These are phyloP conservation scores for Fissipunctia ypsillon DNA, from an alignment of 2,888 invertebrate species.

Conservation along the genomic window DNA sequence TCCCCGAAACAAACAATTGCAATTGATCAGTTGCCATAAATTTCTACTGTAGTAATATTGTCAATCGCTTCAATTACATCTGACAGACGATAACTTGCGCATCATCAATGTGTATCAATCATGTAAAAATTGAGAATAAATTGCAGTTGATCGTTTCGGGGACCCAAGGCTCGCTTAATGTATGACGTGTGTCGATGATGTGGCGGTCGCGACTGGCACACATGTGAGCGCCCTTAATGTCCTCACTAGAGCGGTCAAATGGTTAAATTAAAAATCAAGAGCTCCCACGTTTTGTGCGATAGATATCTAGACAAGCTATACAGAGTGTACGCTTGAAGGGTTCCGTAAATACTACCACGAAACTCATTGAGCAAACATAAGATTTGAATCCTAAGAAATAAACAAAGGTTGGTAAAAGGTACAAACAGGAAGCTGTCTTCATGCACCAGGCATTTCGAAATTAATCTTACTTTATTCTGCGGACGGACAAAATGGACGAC, in stretches of 20 bases:
- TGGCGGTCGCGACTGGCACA: not conserved
- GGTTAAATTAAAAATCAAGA: conserved; percentile 32
- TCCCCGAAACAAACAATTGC: too few species aligned
- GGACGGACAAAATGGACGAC: conserved; percentile 70
- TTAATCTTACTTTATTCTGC: conserved; percentile 64
- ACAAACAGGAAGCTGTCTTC: conserved; percentile 38
- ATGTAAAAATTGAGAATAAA: too few species aligned
- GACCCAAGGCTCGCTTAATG: not conserved
- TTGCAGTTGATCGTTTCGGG: too few species aligned
- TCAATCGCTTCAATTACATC: too few species aligned
- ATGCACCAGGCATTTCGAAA: conserved; percentile 62
- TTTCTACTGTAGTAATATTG: too few species aligned
- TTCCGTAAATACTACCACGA: conserved; percentile 57
- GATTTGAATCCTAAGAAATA: conserved; percentile 44
- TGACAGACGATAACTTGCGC: too few species aligned
- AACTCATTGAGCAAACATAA: conserved; percentile 69
- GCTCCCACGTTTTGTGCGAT: conserved; percentile 38
- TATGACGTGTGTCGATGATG: not conserved
- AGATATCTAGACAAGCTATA: conserved; percentile 37
- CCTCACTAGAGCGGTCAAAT: not conserved
- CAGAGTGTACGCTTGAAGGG: conserved; percentile 54
- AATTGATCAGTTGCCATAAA: too few species aligned
- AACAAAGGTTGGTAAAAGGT: conserved; percentile 37
- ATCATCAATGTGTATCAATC: too few species aligned
- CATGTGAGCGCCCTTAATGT: not conserved